Base-by-base conservation (phyloP, 35 echinoderm and acorn worm genomes). In the Heliocidaris erythrogramma region DNA sequence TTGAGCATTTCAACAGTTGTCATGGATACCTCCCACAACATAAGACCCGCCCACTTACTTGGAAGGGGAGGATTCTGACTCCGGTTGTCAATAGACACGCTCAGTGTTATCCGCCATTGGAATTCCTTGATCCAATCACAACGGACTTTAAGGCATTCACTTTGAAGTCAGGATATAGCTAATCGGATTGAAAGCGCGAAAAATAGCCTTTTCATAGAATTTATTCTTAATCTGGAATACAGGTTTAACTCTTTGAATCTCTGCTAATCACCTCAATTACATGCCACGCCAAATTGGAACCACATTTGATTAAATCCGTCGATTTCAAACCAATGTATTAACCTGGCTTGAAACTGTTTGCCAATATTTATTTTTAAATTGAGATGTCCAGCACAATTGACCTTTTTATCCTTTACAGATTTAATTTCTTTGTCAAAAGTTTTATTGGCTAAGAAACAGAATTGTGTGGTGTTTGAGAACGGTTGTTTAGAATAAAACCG, bases 1-100 rank as follows among this genome's bases (percentile, higher is more conserved):
- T 47, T 14, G 91, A 48, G 91, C 13, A 9, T 92, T 92, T 16
- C 91, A 92, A 27, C 48, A 48, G 91, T 59, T 92, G 91, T 59
- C 49, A 59, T 56, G 91, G 91, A 59, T 48, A 92, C 91, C 30
- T 42, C 31, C 47, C 24, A 35, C 87, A 30, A 17, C 29, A 89
- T 13, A 89, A 42, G 31, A 89, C 47, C 31, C 31, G 87, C 31
- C 87, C 87, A 89, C 47, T 42, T 48, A 42, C 87, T 32, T 24
- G 14, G 31, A 48, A 42, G 32, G 47, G 87, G 30, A 32, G 31
- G 47, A 42, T 48, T 89, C 47, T 32, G 31, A 42, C 31, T 89
- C 87, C 16, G 5, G 47, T 48, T 16, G 10, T 48, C 31, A 13
- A 42, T 24, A 42, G 31, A 89, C 87, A 48, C n/a, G 32, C 14